phyloP scores from a whole-genome alignment of 2,797 vertebrate species.

The Cryptoprocta ferox region DNA sequence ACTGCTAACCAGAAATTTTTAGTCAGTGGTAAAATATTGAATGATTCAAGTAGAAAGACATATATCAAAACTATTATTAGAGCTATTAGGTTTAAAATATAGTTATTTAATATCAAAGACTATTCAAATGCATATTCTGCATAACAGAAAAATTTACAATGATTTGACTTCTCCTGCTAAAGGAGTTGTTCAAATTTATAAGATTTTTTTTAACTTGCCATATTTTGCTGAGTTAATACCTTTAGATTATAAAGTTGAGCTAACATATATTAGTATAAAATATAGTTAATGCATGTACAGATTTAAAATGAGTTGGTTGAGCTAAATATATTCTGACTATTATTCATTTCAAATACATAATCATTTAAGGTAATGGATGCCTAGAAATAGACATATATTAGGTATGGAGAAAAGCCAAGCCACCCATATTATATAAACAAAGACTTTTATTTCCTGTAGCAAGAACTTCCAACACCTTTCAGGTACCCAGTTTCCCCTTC shows the following conservation, averaged over 20 bases:
- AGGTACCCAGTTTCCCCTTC: not conserved
- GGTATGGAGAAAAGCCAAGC: not conserved
- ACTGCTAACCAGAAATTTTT: constrained; percentile 65
- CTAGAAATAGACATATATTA: constrained; percentile 42
- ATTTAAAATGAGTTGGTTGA: constrained; percentile 70
- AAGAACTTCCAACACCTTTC: not conserved
- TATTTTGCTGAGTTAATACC: constrained; percentile 65
- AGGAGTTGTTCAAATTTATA: constrained; percentile 64
- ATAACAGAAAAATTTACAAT: constrained; percentile 62
- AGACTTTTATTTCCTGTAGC: constrained; percentile 48
- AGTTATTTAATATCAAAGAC: constrained; percentile 63
- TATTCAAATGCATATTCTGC: constrained; percentile 55
- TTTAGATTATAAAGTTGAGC: constrained; percentile 66
- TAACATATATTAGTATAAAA: constrained; percentile 63
- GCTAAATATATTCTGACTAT: constrained; percentile 57
- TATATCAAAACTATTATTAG: constrained; percentile 71
- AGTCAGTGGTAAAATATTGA: constrained; percentile 71
- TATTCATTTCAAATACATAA: constrained; percentile 54
- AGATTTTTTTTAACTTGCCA: constrained; percentile 48
- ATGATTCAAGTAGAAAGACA: constrained; percentile 64
- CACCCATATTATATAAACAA: constrained; percentile 38
- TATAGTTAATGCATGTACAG: constrained; percentile 38
- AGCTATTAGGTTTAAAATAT: constrained; percentile 67
- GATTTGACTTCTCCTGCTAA: constrained; percentile 59
- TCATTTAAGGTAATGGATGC: constrained; percentile 56